phyloP scores from a whole-genome alignment of 1,140 invertebrate genomes.

The Drosophila trapezifrons region DNA sequence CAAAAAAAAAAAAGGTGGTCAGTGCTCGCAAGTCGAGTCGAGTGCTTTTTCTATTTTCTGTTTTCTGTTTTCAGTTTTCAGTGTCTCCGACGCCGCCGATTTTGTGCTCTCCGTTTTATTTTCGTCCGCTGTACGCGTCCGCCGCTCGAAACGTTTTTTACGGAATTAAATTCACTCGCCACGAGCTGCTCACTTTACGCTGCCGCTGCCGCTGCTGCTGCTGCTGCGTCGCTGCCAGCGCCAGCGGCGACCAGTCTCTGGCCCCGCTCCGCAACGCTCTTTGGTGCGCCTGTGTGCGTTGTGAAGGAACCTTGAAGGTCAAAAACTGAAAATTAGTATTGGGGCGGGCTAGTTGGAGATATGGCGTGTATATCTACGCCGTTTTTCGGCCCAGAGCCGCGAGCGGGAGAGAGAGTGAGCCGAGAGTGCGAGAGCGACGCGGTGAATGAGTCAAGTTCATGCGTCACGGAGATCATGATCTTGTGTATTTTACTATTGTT shows the following conservation, averaged over 20 bases:
- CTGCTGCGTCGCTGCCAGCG: slow-evolving; percentile 15
- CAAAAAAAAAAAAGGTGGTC: slow-evolving; percentile 42
- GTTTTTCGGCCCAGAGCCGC: slow-evolving; percentile 13
- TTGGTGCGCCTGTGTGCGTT: slow-evolving; percentile 48
- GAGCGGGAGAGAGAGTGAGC: neutral
- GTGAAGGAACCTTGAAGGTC: slow-evolving; percentile 84
- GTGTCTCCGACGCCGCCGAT: slow-evolving; percentile 21
- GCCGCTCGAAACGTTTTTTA: slow-evolving; percentile 78
- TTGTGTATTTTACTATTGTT: neutral
- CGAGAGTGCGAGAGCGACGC: slow-evolving; percentile 1
- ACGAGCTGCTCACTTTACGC: slow-evolving; percentile 50
- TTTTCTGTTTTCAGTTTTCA: slow-evolving; percentile 33
- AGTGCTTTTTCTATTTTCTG: slow-evolving; percentile 34
- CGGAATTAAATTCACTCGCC: slow-evolving; percentile 77
- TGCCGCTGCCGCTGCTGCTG: slow-evolving; percentile 34
- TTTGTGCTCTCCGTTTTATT: slow-evolving; percentile 47
- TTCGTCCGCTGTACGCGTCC: slow-evolving; percentile 80
- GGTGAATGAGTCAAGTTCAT: slow-evolving; percentile 42
- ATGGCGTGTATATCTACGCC: slow-evolving; percentile 26
- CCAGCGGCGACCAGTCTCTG: slow-evolving; percentile 4
- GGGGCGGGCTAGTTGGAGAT: slow-evolving; percentile 58
- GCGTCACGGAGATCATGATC: neutral
- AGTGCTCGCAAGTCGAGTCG: slow-evolving; percentile 20
- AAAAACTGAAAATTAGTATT: slow-evolving; percentile 83
- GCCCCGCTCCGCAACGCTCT: neutral